Evolutionary conservation across 2,888 invertebrate species (phyloP).

Genomic region (Latrodectus hesperus): DNA sequence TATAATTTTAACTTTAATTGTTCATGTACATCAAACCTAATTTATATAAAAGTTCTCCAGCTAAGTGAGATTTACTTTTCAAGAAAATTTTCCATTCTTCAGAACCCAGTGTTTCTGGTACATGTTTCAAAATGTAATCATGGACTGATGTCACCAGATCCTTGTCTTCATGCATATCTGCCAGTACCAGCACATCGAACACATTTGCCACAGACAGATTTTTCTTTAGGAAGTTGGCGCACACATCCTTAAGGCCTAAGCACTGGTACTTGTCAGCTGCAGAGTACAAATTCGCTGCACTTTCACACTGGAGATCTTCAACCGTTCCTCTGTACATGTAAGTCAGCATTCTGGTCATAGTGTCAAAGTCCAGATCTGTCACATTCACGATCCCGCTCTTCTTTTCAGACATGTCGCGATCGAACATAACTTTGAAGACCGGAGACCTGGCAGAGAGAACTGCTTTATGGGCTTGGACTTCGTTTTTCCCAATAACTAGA

Average conservation of each 20-base stretch:
- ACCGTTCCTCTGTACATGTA: constrained; percentile 4
- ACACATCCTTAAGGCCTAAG: background rate
- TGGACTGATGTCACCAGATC: background rate
- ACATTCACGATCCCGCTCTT: constrained; percentile 77
- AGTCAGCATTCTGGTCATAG: background rate
- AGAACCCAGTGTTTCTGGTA: background rate
- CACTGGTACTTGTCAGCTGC: constrained; percentile 11
- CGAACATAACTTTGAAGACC: constrained; percentile 99
- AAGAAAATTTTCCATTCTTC: background rate
- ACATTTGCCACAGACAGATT: background rate
- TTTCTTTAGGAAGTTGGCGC: background rate
- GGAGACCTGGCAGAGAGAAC: constrained; percentile 87
- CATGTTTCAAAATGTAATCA: background rate
- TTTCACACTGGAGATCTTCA: background rate
- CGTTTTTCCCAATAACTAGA: background rate
- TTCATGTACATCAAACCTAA: background rate
- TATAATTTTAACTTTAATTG: too few relatives aligned
- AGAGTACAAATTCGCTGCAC: background rate
- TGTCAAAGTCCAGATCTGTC: background rate
- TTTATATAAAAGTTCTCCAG: background rate
- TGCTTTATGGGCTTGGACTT: background rate
- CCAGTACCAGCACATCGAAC: background rate
- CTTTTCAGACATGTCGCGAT: constrained; percentile 98
- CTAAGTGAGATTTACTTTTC: background rate
- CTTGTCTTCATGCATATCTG: background rate